Evolutionary conservation across 2,888 invertebrate genomes (phyloP).

Genomic region (Nymphalis c-album): DNA sequence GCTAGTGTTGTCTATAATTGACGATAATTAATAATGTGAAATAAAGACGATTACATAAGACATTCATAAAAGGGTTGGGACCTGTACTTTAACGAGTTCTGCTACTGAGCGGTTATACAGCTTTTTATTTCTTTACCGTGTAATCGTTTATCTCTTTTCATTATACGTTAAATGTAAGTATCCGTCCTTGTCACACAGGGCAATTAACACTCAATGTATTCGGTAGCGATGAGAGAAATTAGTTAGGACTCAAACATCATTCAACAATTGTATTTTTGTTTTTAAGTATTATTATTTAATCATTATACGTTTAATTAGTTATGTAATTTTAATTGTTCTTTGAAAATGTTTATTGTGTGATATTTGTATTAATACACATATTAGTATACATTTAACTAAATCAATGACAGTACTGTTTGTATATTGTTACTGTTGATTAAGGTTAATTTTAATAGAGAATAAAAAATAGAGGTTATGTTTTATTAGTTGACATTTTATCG

Average conservation of each 20-base stretch:
- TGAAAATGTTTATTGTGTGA: background rate
- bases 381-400: too few species aligned
- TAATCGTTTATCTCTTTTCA: constrained; percentile 48
- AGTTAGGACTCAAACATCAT: constrained; percentile 69
- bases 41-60: constrained; percentile 15
- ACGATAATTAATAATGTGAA: constrained; percentile 13
- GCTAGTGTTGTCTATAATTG: background rate
- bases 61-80: constrained; percentile 67
- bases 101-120: constrained; percentile 61
- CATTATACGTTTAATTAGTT: constrained; percentile 1
- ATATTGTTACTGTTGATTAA: too few species aligned
- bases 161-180: background rate
- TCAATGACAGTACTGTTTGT: too few species aligned
- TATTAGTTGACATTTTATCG: too few species aligned
- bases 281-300: background rate
- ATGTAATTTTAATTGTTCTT: constrained; percentile 2
- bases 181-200: constrained; percentile 50
- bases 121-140: constrained; percentile 65
- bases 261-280: constrained; percentile 49
- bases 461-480: too few species aligned
- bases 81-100: constrained; percentile 63
- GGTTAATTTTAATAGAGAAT: too few species aligned
- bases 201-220: constrained; percentile 75
- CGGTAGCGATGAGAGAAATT: constrained; percentile 78
- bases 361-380: background rate